Evolutionary conservation across 2,888 invertebrate genomes (phyloP), one percentile per base, ranked within the genome.

Genomic region (Pachymerium ferrugineum): DNA sequence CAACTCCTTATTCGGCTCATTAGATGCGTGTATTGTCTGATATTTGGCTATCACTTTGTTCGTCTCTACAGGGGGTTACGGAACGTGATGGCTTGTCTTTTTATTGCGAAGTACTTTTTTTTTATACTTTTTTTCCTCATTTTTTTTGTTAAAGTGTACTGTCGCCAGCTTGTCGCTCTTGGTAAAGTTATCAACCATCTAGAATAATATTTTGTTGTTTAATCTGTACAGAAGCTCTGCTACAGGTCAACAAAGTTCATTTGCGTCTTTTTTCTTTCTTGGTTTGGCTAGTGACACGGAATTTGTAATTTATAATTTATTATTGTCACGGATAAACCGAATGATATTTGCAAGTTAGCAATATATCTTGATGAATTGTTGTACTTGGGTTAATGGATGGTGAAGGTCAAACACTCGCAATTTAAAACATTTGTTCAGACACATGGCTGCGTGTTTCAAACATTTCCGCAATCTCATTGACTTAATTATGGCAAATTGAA

Each of bases 1-100:
- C 62, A 28, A 6, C 28, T 62, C 62, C 62, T 25, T 25, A 25
- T 22, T 28, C 62, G 62, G 4, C 28, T 62, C 62, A 62, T 62
- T 62, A 62, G 62, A 8, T 28, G 25, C 1, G 62, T 25, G 28
- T 62, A 62, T 62, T 62, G 62, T 62, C 62, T 62, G 62, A 62
- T 62, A 62, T 62, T 62, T 62, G 62, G 25, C 62, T 47, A 47
- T 47, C 47, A 47, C 22, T 47, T 47, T 47, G 62, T 25, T 16
- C 38, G n/a, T 14, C 62, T 25, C 62, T 28, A 28, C 62, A n/a
- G 62, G 62, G 62, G 62, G 62, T 62, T 25, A 28, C 14, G 62
- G 28, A 62, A 62, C 62, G 25, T 62, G 62, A 62, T 62, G 62
- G n/a, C 62, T 12, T 62, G 62, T 62, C 62, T 10, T 62, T 62